A percentile compares a stretch with the other conserved stretches of the same genome.
Evolutionary conservation across 2,797 vertebrate genomes (phyloP).

Genomic region (Xiphorhynchus erythropygius): DNA sequence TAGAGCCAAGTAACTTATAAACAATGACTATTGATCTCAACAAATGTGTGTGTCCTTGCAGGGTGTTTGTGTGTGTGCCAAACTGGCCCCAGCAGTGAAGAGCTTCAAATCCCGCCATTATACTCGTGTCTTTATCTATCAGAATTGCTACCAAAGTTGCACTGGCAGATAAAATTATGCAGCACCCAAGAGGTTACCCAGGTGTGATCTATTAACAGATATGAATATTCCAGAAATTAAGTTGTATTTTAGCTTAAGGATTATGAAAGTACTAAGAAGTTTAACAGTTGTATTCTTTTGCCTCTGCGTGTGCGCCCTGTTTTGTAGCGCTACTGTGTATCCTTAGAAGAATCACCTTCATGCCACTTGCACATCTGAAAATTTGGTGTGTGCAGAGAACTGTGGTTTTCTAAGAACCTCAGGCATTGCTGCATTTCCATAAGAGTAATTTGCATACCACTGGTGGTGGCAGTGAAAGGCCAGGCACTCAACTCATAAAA

Average conservation of each 20-base stretch:
- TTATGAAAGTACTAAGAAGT: not conserved
- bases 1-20: slow-evolving; percentile 7
- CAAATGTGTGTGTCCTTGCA: not conserved
- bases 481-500: no score
- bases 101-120: not conserved
- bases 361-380: not conserved
- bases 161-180: not conserved
- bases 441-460: no score
- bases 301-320: not conserved
- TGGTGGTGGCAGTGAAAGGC: no score
- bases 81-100: not conserved
- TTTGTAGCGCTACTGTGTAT: not conserved
- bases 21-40: slow-evolving; percentile 5
- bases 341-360: not conserved
- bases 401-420: no score
- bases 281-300: not conserved
- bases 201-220: not conserved
- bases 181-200: not conserved
- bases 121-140: not conserved
- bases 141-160: not conserved
- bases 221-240: not conserved
- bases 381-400: not conserved
- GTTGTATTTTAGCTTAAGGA: not conserved
- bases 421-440: no score
- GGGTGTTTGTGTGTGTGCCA: not conserved